These are phyloP conservation scores for Rhopalosiphum padi DNA, from an alignment of 1,140 invertebrate species.

Conservation along the genomic window DNA sequence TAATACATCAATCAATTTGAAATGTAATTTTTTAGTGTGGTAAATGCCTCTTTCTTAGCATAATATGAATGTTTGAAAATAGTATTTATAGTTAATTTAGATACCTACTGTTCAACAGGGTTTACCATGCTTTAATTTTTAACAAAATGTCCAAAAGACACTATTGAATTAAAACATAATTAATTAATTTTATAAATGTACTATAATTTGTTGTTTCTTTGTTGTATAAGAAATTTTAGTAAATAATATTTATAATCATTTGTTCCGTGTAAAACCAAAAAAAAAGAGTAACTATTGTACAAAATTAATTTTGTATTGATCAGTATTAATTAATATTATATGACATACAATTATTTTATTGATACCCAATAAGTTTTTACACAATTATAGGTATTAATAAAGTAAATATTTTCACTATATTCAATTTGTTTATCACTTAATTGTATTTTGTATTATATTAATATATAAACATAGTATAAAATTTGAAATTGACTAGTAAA, in stretches of 20 bases:
- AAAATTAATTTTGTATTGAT: conserved; percentile 28
- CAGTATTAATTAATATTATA: conserved; percentile 46
- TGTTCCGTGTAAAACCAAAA: conserved; percentile 3
- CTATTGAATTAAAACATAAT: conserved; percentile 3
- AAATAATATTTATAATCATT: background rate
- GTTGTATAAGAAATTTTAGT: background rate
- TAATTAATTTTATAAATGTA: background rate
- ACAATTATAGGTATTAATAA: conserved; percentile 19
- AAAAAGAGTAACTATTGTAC: conserved; percentile 19
- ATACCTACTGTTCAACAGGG: background rate
- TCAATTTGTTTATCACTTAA: conserved; percentile 14
- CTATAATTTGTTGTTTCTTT: conserved; percentile 18
- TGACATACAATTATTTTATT: conserved; percentile 11
- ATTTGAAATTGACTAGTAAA: background rate
- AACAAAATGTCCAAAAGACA: background rate
- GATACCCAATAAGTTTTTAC: conserved; percentile 13
- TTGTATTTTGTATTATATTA: background rate
- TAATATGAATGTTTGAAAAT: background rate
- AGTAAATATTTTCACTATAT: conserved; percentile 39
- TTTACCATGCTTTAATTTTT: conserved; percentile 19
- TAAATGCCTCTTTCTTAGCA: background rate
- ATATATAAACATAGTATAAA: background rate
- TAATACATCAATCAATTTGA: background rate
- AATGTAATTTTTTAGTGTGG: background rate
- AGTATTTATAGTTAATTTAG: conserved; percentile 4